phyloP scores from a whole-genome alignment of 92 coral and sea anemone species.

The Meandrina meandrites region DNA sequence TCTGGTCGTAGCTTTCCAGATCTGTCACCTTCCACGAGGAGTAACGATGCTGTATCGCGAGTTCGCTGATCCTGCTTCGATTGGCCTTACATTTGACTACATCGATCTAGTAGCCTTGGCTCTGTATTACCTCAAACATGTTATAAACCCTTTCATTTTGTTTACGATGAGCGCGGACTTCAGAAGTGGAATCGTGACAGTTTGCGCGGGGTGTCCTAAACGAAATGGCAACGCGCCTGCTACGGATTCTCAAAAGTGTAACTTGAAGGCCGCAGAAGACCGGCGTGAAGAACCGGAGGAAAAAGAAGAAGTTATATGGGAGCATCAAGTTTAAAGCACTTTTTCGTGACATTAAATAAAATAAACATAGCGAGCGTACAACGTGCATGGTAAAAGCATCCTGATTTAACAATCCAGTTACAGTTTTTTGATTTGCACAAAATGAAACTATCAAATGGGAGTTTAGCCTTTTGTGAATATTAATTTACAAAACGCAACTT shows the following conservation, averaged over 20 bases:
- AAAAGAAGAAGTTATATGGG: background rate
- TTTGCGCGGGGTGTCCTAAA: background rate
- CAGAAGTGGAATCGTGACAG: conserved; percentile 9
- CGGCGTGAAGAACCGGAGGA: background rate
- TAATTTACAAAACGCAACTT: background rate
- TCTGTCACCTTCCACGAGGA: conserved; percentile 70
- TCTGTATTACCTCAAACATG: conserved; percentile 57
- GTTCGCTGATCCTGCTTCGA: conserved; percentile 32
- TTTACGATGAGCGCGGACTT: conserved; percentile 57
- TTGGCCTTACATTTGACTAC: conserved; percentile 24
- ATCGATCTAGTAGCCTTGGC: conserved; percentile 39
- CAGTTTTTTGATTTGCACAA: background rate
- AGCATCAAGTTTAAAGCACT: background rate
- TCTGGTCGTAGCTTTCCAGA: conserved; percentile 51
- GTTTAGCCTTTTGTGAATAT: background rate
- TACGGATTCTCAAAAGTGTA: background rate
- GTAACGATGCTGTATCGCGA: conserved; percentile 52
- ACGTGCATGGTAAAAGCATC: background rate
- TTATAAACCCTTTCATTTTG: conserved; percentile 52
- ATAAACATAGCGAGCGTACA: background rate
- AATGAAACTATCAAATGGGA: background rate
- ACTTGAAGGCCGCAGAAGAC: background rate
- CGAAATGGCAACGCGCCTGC: background rate
- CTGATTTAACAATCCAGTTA: no score
- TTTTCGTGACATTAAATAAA: background rate